These are phyloP conservation scores for Ichneumoninae sp. DNA, from an alignment of 2,888 invertebrate genomes.

Conservation along the genomic window DNA sequence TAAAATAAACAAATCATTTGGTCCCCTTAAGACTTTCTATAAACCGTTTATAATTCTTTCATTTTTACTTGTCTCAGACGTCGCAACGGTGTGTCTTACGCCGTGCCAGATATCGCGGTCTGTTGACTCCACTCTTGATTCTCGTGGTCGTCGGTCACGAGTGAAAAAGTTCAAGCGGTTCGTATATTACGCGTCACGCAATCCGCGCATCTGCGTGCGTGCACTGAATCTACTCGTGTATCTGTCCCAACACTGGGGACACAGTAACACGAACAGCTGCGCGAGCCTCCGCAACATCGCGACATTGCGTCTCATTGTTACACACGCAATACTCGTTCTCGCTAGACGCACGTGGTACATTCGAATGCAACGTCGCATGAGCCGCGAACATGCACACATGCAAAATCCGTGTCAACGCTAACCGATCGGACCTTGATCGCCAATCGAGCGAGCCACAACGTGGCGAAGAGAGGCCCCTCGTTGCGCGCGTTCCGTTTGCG, in stretches of 20 bases:
- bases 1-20: background rate
- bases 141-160: background rate
- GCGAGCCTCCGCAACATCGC: background rate
- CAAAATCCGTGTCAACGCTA: constrained; percentile 70
- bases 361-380: background rate
- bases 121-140: constrained; percentile 17
- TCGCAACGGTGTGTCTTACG: constrained; percentile 16
- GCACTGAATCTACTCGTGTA: background rate
- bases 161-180: constrained; percentile 25
- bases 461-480: constrained; percentile 31
- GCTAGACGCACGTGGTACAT: constrained; percentile 25
- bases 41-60: background rate
- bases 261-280: constrained; percentile 31
- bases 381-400: constrained; percentile 29
- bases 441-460: constrained; percentile 72
- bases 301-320: constrained; percentile 27
- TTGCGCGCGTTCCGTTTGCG: constrained; percentile 67
- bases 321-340: constrained; percentile 45
- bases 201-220: constrained; percentile 35
- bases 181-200: constrained; percentile 35
- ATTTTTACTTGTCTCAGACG: background rate
- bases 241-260: constrained; percentile 57
- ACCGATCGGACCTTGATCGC: constrained; percentile 81
- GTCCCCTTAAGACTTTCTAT: background rate
- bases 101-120: constrained; percentile 22